Base-by-base conservation (phyloP, 2,797 vertebrate genomes). In the Rhinatrema bivittatum region DNA sequence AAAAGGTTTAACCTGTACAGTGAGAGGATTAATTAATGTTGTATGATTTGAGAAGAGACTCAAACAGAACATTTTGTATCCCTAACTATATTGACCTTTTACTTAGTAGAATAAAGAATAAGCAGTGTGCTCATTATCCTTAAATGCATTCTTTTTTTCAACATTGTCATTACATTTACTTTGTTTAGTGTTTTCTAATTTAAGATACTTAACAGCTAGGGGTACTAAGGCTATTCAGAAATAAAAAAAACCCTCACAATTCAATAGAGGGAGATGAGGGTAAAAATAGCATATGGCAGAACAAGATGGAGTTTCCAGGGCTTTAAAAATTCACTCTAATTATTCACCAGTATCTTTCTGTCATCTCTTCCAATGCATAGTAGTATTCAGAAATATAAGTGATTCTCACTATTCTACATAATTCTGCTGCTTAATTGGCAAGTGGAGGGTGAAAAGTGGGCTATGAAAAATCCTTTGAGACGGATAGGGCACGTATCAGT, bases 341-440 rank as follows among this genome's bases (percentile, higher is more conserved):
- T 91, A 97, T 92, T 94, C 87, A 86, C 84, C 10, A 49, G 77
- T 81, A 80, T 86, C 78, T 78, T 82, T 84, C 87, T 89, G 87
- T 93, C 89, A 90, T 84, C 79, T 76, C 78, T 82, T 79, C 76
- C 78, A 78, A 79, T 76, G 69, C 81, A 70, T 75, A 82, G 77
- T 78, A 80, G 74, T 76, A 77, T 72, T 68, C 60, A 69, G 71
- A 85, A 90, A 87, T 78, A 74, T 78, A 86, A 86, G 86, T 93
- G 87, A 87, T 84, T 88, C 78, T 80, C 73, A 49, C 87, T 87
- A 90, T 91, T 91, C 91, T 91, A 91, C 88, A 91, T 97, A 93
- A 97, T 97, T 88, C 91, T 80, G 85, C 87, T 82, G 86, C 85
- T 93, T 94, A 92, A 94, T 90, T 91, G 90, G 88, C 82, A 87